Percentiles rank a stretch among this genome's conserved stretches.
Evolutionary conservation across 1,140 invertebrate species (phyloP).

Genomic region (Luehdorfia chinensis): DNA sequence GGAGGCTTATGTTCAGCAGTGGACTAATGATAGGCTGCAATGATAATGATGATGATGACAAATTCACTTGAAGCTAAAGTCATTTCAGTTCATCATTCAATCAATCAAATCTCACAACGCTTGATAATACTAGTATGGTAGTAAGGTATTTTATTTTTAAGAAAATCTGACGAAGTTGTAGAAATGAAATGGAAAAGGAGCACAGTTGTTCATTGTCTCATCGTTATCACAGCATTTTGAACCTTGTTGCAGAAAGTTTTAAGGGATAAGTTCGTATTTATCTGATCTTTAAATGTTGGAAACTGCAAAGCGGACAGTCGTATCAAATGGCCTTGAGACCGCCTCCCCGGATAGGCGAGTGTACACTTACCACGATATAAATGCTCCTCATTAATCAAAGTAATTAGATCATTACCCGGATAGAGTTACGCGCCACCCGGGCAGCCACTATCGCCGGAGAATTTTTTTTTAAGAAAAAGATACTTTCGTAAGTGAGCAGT

Average conservation of each 20-base stretch:
- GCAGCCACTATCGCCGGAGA: constrained; percentile 28
- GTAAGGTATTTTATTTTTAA: too few relatives aligned
- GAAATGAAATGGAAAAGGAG: too few relatives aligned
- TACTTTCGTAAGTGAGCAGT: constrained; percentile 11
- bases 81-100: too few relatives aligned
- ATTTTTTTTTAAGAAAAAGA: constrained; percentile 10
- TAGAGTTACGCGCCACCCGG: constrained; percentile 43
- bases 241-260: background rate
- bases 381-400: constrained; percentile 64
- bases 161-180: too few relatives aligned
- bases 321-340: constrained; percentile 29
- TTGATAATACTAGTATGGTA: too few relatives aligned
- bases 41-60: too few relatives aligned
- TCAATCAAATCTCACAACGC: too few relatives aligned
- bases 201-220: too few relatives aligned
- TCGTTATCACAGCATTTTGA: constrained; percentile 1
- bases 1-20: too few relatives aligned
- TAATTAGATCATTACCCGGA: constrained; percentile 69
- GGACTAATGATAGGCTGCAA: too few relatives aligned
- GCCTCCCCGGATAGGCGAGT: constrained; percentile 27
- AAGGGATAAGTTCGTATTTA: constrained; percentile 6
- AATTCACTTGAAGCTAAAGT: too few relatives aligned
- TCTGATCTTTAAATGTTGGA: background rate
- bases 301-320: constrained; percentile 5
- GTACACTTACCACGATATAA: constrained; percentile 57